Percentiles rank a stretch among this genome's conserved stretches.
Evolutionary conservation across 2,113 vertebrate species (phyloP).

Genomic region (Psammodynastes pulverulentus): DNA sequence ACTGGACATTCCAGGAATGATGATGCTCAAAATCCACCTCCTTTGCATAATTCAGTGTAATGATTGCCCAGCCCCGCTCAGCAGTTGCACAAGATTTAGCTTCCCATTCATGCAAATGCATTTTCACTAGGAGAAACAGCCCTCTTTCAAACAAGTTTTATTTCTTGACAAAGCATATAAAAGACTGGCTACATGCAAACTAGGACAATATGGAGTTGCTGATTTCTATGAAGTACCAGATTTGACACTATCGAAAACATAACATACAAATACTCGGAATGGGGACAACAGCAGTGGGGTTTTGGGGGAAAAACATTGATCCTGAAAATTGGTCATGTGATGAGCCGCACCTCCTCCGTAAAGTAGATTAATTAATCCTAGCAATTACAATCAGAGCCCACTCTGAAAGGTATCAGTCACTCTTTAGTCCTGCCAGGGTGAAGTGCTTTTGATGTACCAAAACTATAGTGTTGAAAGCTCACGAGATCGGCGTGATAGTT

Average conservation of each 20-base stretch:
- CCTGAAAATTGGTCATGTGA: background rate
- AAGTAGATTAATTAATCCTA: slow-evolving; percentile 20
- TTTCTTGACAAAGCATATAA: slow-evolving; percentile 43
- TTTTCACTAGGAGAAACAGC: slow-evolving; percentile 40
- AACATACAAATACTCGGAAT: background rate
- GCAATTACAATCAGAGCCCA: background rate
- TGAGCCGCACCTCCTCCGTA: background rate
- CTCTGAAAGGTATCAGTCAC: slow-evolving; percentile 2
- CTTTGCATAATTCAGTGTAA: background rate
- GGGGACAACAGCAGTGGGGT: background rate
- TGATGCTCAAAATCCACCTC: background rate
- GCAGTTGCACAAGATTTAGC: background rate
- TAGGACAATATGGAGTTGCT: slow-evolving; percentile 29
- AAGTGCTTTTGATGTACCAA: slow-evolving; percentile 38
- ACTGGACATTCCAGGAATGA: background rate
- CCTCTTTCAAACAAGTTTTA: slow-evolving; percentile 56
- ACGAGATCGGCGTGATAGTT: background rate
- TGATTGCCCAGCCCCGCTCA: fast-evolving
- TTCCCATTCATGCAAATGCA: slow-evolving; percentile 42
- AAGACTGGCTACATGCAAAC: slow-evolving; percentile 61
- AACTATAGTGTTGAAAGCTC: background rate
- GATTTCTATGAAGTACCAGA: slow-evolving; percentile 31
- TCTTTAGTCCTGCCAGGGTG: background rate
- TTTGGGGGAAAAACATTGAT: background rate
- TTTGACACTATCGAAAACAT: background rate